These are phyloP conservation scores for Oncorhynchus kisutch DNA, from an alignment of 2,113 vertebrate genomes.

Conservation along the genomic window DNA sequence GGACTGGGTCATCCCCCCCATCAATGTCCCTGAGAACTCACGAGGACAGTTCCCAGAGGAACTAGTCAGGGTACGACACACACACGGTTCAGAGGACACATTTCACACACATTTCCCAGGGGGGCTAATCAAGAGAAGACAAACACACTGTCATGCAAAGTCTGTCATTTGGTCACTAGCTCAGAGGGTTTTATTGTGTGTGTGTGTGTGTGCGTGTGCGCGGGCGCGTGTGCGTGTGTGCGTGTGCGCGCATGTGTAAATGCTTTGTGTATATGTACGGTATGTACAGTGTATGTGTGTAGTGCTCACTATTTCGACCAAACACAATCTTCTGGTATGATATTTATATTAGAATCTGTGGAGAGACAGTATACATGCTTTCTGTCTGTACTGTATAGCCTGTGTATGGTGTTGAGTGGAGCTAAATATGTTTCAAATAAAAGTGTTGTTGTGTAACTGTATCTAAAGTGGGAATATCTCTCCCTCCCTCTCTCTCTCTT, in stretches of 20 bases:
- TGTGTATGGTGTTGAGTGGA: not conserved
- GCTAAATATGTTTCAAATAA: not conserved
- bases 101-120: not conserved
- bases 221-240: too few species aligned
- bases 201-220: too few species aligned
- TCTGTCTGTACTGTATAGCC: too few species aligned
- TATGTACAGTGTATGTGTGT: constrained; percentile 9
- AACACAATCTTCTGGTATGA: not conserved
- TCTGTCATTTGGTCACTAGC: not conserved
- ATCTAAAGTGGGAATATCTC: too few species aligned
- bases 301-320: constrained; percentile 1
- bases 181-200: too few species aligned
- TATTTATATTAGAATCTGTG: not conserved
- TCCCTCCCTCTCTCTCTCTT: not conserved
- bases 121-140: too few species aligned
- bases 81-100: constrained; percentile 8
- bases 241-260: not conserved
- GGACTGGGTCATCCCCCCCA: constrained; percentile 98
- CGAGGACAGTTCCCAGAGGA: constrained; percentile 95
- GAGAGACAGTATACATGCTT: not conserved
- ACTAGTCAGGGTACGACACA: constrained; percentile 87
- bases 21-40: constrained; percentile 96
- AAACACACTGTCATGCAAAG: not conserved
- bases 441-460: too few species aligned
- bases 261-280: not conserved